These are phyloP conservation scores for Bombus pascuorum DNA, from an alignment of 1,140 invertebrate genomes.

Conservation along the genomic window DNA sequence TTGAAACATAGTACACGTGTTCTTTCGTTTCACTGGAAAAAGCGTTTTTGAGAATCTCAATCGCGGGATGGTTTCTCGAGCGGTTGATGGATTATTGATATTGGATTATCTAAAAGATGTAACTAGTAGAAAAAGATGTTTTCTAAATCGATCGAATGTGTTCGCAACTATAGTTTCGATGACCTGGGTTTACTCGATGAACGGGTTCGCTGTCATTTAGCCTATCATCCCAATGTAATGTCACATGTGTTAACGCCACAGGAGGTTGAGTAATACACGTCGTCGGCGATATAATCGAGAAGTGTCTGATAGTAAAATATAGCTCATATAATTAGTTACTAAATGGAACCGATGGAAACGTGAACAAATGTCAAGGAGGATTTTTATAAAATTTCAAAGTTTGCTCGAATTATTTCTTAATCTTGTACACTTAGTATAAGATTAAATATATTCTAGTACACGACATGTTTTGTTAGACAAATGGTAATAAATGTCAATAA, in stretches of 20 bases:
- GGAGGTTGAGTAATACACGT: no score
- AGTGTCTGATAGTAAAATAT: no score
- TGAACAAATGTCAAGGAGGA: background rate
- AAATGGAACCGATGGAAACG: background rate
- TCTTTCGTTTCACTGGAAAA: background rate
- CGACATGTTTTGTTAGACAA: background rate
- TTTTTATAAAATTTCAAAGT: background rate
- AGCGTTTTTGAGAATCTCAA: background rate
- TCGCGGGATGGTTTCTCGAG: background rate
- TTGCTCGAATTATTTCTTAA: background rate
- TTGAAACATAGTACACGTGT: background rate
- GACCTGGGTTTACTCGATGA: background rate
- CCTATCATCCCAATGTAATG: background rate
- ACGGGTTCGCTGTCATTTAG: background rate
- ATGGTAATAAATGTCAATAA: background rate
- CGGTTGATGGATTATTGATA: background rate
- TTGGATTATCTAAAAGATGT: background rate
- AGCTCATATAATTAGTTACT: no score
- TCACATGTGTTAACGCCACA: no score
- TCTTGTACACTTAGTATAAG: no score
- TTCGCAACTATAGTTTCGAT: background rate
- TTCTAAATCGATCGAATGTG: background rate
- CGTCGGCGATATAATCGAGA: no score
- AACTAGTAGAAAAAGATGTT: background rate
- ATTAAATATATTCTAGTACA: no score